These are phyloP conservation scores for Dioctria rufipes DNA, from an alignment of 2,888 invertebrate genomes.

Conservation along the genomic window DNA sequence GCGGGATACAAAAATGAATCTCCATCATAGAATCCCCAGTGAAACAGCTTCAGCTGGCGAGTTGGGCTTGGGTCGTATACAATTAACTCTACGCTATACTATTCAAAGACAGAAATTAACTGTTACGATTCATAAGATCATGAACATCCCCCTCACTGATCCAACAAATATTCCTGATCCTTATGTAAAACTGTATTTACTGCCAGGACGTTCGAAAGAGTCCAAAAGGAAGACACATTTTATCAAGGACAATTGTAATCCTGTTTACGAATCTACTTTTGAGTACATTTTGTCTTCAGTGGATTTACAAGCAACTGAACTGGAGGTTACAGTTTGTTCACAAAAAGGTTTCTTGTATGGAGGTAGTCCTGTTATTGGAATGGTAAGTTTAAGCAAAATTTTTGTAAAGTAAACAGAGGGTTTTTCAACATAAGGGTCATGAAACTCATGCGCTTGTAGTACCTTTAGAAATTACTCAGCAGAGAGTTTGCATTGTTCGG, in stretches of 20 bases:
- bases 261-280: slow-evolving; percentile 91
- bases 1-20: slow-evolving; percentile 65
- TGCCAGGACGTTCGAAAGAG: slow-evolving; percentile 88
- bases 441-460: no score
- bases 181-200: slow-evolving; percentile 89
- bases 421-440: no score
- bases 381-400: slow-evolving; percentile 72
- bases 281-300: slow-evolving; percentile 89
- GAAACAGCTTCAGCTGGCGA: slow-evolving; percentile 80
- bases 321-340: slow-evolving; percentile 90
- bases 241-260: slow-evolving; percentile 90
- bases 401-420: no score
- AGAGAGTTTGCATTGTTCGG: no score
- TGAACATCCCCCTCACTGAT: slow-evolving; percentile 87
- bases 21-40: slow-evolving; percentile 77
- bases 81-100: slow-evolving; percentile 89
- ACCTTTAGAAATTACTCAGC: no score
- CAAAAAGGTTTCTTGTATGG: slow-evolving; percentile 87
- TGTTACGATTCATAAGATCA: slow-evolving; percentile 90
- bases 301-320: slow-evolving; percentile 82
- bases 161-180: slow-evolving; percentile 89
- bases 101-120: slow-evolving; percentile 85
- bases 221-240: slow-evolving; percentile 89
- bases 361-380: slow-evolving; percentile 88
- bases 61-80: slow-evolving; percentile 84